These are phyloP conservation scores for Rhincodon typus DNA, from an alignment of 2,797 vertebrate species.

Conservation along the genomic window DNA sequence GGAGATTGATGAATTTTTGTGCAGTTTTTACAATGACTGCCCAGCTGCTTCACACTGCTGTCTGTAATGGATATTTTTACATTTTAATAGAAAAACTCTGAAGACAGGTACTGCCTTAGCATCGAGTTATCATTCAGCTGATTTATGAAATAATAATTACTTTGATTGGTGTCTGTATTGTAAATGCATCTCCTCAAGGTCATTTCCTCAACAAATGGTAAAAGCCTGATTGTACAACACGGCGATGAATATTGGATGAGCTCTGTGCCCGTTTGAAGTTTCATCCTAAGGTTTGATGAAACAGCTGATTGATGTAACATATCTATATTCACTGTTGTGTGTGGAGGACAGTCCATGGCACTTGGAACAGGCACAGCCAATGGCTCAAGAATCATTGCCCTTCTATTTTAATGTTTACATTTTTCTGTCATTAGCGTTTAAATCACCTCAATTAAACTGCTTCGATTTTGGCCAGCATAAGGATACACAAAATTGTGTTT, in stretches of 20 bases:
- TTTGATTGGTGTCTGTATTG: not conserved
- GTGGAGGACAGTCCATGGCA: not conserved
- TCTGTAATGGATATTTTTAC: not conserved
- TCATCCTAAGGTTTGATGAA: not conserved
- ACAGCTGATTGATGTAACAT: not conserved
- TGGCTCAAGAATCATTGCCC: not conserved
- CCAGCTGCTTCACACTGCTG: not conserved
- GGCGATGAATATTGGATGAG: not conserved
- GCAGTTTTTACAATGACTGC: not conserved
- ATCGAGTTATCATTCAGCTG: not conserved
- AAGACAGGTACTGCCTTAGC: not conserved
- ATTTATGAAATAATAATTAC: slow-evolving; percentile 24
- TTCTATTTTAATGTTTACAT: not conserved
- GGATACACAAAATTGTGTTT: not conserved
- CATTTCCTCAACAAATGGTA: not conserved
- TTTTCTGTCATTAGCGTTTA: not conserved
- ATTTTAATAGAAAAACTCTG: not conserved
- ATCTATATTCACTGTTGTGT: not conserved
- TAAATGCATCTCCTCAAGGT: not conserved
- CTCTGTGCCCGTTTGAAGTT: not conserved
- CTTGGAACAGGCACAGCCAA: not conserved
- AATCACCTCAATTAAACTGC: not conserved
- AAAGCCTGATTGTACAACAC: not conserved
- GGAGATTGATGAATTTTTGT: not conserved
- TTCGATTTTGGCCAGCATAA: not conserved